Base-by-base conservation (phyloP, 2,888 invertebrate genomes). In the Athalia rosae region DNA sequence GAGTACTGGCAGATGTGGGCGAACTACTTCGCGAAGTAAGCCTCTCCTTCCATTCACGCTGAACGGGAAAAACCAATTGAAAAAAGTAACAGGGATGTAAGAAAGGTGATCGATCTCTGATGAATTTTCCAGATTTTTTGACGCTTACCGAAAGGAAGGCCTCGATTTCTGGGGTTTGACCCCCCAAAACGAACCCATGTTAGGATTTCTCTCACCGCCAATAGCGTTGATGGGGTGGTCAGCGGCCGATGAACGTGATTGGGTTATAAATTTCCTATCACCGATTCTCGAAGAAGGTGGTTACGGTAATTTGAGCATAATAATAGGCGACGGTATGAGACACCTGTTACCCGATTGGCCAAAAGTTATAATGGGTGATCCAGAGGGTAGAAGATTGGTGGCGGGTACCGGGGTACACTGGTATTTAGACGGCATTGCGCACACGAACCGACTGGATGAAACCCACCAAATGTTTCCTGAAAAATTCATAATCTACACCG, bases 341-440 rank as follows among this genome's bases (percentile, higher is more conserved):
- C 50, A 48, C 50, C 59, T 64, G 5, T 8, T 79, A 28, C 76
- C 78, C 15, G 61, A 67, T 7, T 78, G 66, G 48, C 47, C 76
- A 8, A 59, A 11, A n/a, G 53, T 91, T 90, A 79, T 90, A 9
- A 84, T 90, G 67, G 76, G 80, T n/a, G 85, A 89, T 81, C 63
- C 82, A 0, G 90, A 90, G 79, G 92, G 93, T 0, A 85, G 92
- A 4, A 89, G 92, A 4, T 95, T 93, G 85, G 90, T 96, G 0
- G 94, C 95, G 84, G 97, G 96, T 0, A 91, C 96, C 53, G 95
- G 93, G 0, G 91, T 96, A n/a, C 97, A 97, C 89, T 97, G 96
- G 94, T 97, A 97, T 88, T 92, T 92, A 81, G 95, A 96, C 89
- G 90, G 90, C 64, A 89, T 93, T 66, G 88, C 93, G 56, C 92